Evolutionary conservation across 2,113 vertebrate genomes (phyloP), one percentile per base, ranked within the genome.

Genomic region (Polyodon spathula): DNA sequence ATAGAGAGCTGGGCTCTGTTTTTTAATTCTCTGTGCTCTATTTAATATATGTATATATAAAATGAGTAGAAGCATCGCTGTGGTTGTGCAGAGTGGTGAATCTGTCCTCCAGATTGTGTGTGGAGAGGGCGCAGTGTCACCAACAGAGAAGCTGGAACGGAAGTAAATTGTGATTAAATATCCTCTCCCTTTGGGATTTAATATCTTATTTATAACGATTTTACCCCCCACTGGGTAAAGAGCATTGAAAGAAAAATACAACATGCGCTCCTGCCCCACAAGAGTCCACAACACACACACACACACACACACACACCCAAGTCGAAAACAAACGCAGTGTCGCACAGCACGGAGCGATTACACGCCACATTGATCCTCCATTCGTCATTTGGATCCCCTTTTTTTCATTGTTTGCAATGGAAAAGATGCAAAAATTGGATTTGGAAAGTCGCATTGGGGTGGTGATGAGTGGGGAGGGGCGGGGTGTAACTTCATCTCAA

Each of bases 301-400:
- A 68, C 69, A 68, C 68, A 70, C 71, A 10, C 11, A 37, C 75
- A 37, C 54, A 56, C 37, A 56, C 17, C 9, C 8, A 56, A 4
- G 37, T 8, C 2, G 42, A 44, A 9, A 12, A 50, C 48, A 50
- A 10, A 14, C 48, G 5, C 11, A 12, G 48, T n/a, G 5, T 3
- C 11, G 5, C 12, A n/a, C 27, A 27, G 27, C 27, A 11, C 48
- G 48, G 48, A 3, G 11, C 15, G 48, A 50, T 60, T 37, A 60
- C n/a, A 41, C 40, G 57, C 57, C 46, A 76, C 64, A 71, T 82
- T 71, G 79, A 65, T 72, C 75, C 76, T 77, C 66, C 79, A 82
- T 81, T 76, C 68, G 69, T 83, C 73, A 74, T 70, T 2, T 27
- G 27, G 27, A n/a, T 57, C 52, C 60, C 50, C 62, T 65, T 61